phyloP scores from a whole-genome alignment of 2,113 vertebrate genomes.

The Brachypodius melanocephalos region DNA sequence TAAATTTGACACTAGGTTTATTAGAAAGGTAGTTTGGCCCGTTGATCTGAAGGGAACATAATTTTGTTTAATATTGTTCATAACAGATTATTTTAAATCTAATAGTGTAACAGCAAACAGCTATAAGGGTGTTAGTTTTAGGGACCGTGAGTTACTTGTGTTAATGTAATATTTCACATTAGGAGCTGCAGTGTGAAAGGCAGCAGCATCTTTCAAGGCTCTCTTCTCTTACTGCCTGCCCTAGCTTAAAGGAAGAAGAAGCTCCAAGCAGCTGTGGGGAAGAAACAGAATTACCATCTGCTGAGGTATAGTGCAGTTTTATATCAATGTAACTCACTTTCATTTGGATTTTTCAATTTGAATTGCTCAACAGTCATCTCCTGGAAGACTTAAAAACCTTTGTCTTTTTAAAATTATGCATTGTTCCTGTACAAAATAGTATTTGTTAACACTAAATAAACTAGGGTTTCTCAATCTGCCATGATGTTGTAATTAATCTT shows the following conservation, averaged over 20 bases:
- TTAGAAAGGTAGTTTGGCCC: not conserved
- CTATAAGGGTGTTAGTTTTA: not conserved
- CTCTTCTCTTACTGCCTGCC: not conserved
- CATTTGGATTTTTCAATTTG: not conserved
- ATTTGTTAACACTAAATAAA: not conserved
- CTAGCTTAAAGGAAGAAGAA: not conserved
- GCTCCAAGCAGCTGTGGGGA: not conserved
- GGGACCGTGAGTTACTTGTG: not conserved
- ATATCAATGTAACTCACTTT: not conserved
- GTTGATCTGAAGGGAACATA: not conserved
- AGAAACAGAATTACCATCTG: not conserved
- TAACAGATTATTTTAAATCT: not conserved
- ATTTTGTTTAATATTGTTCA: not conserved
- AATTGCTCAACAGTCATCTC: not conserved
- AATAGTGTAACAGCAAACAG: not conserved
- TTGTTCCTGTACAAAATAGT: not conserved
- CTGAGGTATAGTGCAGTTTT: conserved; percentile 12
- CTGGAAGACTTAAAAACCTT: not conserved
- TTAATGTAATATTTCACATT: not conserved
- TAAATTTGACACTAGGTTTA: not conserved
- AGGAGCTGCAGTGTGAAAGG: conserved; percentile 74
- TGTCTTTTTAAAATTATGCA: not conserved
- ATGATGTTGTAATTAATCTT: not conserved
- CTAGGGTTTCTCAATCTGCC: not conserved
- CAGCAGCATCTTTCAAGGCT: conserved; percentile 32